phyloP scores from a whole-genome alignment of 2,888 invertebrate species.

The Phlogophora meticulosa region DNA sequence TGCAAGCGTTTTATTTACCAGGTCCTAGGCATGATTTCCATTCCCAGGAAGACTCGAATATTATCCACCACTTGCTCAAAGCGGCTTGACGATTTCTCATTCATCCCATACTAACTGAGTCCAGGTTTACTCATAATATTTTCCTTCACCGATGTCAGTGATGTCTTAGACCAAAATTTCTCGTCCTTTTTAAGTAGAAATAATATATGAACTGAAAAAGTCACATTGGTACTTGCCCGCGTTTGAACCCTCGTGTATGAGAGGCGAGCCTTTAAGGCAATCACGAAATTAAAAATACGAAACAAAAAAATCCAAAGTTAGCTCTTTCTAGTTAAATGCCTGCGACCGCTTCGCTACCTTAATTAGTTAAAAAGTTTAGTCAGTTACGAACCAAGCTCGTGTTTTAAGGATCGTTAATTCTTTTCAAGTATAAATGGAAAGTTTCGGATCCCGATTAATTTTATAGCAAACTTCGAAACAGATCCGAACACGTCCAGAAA shows the following conservation, averaged over 20 bases:
- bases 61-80: too few relatives aligned
- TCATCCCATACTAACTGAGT: too few relatives aligned
- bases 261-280: not conserved
- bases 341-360: slow-evolving; percentile 38
- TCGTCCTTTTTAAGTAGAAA: too few relatives aligned
- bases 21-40: too few relatives aligned
- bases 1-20: too few relatives aligned
- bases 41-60: too few relatives aligned
- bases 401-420: slow-evolving; percentile 77
- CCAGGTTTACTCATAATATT: too few relatives aligned
- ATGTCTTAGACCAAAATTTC: too few relatives aligned
- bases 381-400: slow-evolving; percentile 48
- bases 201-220: too few relatives aligned
- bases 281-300: not conserved
- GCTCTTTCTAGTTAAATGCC: slow-evolving; percentile 23
- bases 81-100: too few relatives aligned
- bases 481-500: slow-evolving; percentile 60
- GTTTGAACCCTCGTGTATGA: not conserved
- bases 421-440: slow-evolving; percentile 73
- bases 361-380: slow-evolving; percentile 65
- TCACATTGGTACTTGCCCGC: too few relatives aligned
- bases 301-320: not conserved
- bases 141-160: too few relatives aligned
- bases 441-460: slow-evolving; percentile 76
- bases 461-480: slow-evolving; percentile 66